Evolutionary conservation across 53 echinoderm and acorn worm genomes (phyloP).

Genomic region (Patiria pectinifera): DNA sequence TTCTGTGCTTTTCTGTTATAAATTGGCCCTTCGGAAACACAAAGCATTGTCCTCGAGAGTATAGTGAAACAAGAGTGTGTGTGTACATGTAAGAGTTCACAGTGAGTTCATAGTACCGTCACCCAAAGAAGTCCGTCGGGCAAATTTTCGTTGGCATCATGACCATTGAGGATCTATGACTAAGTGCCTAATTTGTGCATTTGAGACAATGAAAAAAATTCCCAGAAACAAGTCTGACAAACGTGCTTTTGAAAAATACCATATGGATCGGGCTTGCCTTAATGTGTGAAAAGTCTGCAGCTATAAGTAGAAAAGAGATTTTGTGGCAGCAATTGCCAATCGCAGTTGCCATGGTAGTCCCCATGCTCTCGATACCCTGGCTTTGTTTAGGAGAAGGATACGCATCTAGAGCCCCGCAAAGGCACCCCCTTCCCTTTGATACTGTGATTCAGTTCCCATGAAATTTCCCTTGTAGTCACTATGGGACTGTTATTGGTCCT

Average conservation of each 20-base stretch:
- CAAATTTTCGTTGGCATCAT: too few species aligned
- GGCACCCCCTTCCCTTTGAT: not conserved
- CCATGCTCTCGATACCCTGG: not conserved
- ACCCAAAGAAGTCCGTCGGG: too few species aligned
- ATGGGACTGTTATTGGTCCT: not conserved
- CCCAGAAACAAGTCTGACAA: not conserved
- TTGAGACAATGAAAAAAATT: not conserved
- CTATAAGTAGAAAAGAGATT: too few species aligned
- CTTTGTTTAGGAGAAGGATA: not conserved
- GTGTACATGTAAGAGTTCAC: too few species aligned
- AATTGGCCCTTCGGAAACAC: too few species aligned
- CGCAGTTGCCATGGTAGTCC: not conserved
- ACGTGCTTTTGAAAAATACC: not conserved
- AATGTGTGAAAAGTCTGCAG: too few species aligned
- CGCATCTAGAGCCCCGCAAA: not conserved
- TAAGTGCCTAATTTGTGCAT: not conserved
- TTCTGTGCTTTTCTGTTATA: too few species aligned
- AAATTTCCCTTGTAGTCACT: conserved; percentile 7
- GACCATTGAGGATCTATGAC: too few species aligned
- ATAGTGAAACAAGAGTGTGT: too few species aligned
- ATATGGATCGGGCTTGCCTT: not conserved
- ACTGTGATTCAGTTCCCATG: conserved; percentile 22
- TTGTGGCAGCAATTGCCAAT: not conserved
- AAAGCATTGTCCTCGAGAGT: too few species aligned
- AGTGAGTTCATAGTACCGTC: too few species aligned